Evolutionary conservation across 1,140 invertebrate genomes (phyloP).

Genomic region (Dinothrombium tinctorium): DNA sequence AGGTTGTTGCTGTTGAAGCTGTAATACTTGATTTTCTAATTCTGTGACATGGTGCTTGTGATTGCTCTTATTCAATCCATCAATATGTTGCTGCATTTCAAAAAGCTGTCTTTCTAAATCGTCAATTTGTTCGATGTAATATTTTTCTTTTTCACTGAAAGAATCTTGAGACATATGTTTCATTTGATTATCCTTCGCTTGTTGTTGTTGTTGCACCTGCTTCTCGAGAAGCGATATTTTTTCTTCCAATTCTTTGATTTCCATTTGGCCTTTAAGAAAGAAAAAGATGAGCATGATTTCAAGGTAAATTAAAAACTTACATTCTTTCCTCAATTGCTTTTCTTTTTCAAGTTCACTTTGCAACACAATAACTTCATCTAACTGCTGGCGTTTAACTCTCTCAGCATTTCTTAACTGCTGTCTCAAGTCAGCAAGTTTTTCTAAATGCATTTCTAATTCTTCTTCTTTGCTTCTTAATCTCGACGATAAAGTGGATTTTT

Average conservation of each 20-base stretch:
- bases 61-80: constrained; percentile 2
- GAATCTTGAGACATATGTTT: neutral
- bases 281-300: neutral
- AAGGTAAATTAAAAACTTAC: neutral
- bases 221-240: constrained; percentile 7
- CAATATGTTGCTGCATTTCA: constrained; percentile 3
- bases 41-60: neutral
- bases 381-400: constrained; percentile 31
- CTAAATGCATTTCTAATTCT: constrained; percentile 71
- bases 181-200: neutral
- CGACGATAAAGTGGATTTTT: constrained; percentile 75
- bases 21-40: constrained; percentile 7
- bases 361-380: constrained; percentile 10
- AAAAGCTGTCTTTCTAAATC: constrained; percentile 12
- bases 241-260: constrained; percentile 10
- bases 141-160: constrained; percentile 7
- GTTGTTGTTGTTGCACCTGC: constrained; percentile 6
- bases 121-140: constrained; percentile 6
- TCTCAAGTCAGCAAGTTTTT: constrained; percentile 67
- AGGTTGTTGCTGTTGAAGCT: constrained; percentile 8
- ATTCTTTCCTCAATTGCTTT: constrained; percentile 9
- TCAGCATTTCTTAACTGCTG: constrained; percentile 73
- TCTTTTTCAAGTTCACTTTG: constrained; percentile 8
- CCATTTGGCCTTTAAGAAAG: constrained; percentile 7
- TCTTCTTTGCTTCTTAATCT: constrained; percentile 83